These are phyloP conservation scores for Heteromurus nitidus DNA, from an alignment of 2,888 invertebrate species.

Conservation along the genomic window DNA sequence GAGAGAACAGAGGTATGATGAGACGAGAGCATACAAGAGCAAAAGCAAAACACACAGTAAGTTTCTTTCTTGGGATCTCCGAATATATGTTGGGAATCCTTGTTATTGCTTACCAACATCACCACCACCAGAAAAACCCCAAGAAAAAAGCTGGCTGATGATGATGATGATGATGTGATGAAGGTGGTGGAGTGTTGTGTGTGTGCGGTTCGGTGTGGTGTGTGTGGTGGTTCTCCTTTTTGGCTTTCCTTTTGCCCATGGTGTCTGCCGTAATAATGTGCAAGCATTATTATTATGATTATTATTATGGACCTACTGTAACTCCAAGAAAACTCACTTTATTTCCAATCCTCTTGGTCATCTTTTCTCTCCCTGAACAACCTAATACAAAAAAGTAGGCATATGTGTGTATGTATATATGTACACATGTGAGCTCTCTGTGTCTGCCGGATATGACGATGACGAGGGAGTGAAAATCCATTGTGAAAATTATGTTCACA, in stretches of 20 bases:
- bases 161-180: constrained; percentile 33
- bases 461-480: background rate
- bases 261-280: constrained; percentile 70
- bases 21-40: no score
- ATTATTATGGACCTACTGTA: constrained; percentile 57
- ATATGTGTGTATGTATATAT: constrained; percentile 16
- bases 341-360: constrained; percentile 52
- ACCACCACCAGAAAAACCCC: background rate
- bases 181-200: constrained; percentile 23
- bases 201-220: constrained; percentile 12
- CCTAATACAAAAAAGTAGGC: background rate
- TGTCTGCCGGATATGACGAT: background rate
- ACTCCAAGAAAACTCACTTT: constrained; percentile 50
- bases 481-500: background rate
- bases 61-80: background rate
- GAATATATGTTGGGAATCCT: constrained; percentile 50
- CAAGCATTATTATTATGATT: constrained; percentile 65
- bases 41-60: background rate
- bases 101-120: constrained; percentile 39
- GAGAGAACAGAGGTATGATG: no score
- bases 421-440: background rate
- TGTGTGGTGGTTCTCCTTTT: background rate
- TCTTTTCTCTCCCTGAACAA: constrained; percentile 21
- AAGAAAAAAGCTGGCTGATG: background rate
- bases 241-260: constrained; percentile 28